Base-by-base conservation (phyloP, 2,113 vertebrate genomes). In the Lonchura striata region DNA sequence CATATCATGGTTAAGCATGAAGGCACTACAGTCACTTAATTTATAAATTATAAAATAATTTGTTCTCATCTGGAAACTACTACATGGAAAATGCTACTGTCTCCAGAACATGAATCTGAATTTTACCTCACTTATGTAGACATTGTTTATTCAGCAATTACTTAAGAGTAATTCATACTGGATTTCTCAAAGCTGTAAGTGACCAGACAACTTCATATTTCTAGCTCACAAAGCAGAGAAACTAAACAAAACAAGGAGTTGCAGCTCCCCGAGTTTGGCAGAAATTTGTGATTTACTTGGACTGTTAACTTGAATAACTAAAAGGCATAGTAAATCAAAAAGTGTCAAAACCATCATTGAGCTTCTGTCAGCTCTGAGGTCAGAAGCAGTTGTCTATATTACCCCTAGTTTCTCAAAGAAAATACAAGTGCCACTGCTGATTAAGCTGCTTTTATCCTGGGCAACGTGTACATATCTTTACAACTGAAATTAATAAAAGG, bases 291-390 rank as follows among this genome's bases (percentile, higher is more conserved):
- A 74, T 63, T 87, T 87, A 89, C n/a, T 76, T 69, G 59, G 52
- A 75, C 70, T 46, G 24, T 35, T n/a, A 72, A 65, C 25, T 22
- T 86, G 57, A 76, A 52, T 37, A 82, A 64, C 49, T 88, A 86
- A 75, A 96, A 82, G 65, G 17, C 50, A n/a, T 9, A 72, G 59
- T 84, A 90, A 91, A 94, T 78, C 44, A 71, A 86, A 80, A 93
- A 72, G 25, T 71, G 30, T 84, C 31, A 60, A 85, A 84, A 60
- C 28, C 20, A 30, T 64, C 3, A 54, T 0, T 88, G 59, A 86
- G 52, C 18, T 83, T 93, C 75, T 8, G 4, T 31, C 41, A 88
- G 0, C 46, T 70, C 80, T 35, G 47, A 54, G 14, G 76, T 63
- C 83, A 90, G 82, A 88, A 86, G 59, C 31, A 77, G 49, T 22